Conservation (phyloP, 2,888 invertebrate species). For the Cybosia mesomella region DNA sequence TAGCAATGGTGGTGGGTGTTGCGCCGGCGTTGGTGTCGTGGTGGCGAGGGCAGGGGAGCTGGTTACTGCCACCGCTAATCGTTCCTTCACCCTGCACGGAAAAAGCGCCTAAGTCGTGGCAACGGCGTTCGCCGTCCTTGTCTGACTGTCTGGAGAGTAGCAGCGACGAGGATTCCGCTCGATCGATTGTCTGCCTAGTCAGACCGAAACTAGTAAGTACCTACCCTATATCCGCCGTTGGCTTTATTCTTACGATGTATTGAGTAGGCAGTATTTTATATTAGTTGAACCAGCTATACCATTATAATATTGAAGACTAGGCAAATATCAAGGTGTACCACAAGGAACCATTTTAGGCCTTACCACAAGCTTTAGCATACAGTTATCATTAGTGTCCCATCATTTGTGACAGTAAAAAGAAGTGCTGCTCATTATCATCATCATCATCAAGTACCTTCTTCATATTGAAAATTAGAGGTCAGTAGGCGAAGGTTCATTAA, state of each 20-base stretch:
- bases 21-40: slow-evolving; percentile 83
- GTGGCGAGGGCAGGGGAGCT: slow-evolving; percentile 77
- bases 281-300: background rate
- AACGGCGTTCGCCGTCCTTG: slow-evolving; percentile 77
- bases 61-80: slow-evolving; percentile 65
- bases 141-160: slow-evolving; percentile 83
- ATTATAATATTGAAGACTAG: background rate
- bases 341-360: background rate
- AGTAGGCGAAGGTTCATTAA: background rate
- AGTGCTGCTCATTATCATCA: background rate
- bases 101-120: slow-evolving; percentile 68
- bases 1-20: slow-evolving; percentile 85
- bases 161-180: slow-evolving; percentile 81
- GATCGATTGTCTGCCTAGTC: slow-evolving; percentile 81
- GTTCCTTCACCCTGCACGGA: slow-evolving; percentile 61
- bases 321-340: background rate
- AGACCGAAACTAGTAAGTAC: slow-evolving; percentile 81
- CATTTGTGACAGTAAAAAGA: background rate
- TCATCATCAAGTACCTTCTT: background rate
- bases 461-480: background rate
- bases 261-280: background rate
- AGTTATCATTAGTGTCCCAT: background rate
- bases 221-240: background rate
- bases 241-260: background rate
- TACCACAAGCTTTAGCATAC: background rate